phyloP scores from a whole-genome alignment of 1,140 invertebrate species.

The Caenorhabditis inopinata region DNA sequence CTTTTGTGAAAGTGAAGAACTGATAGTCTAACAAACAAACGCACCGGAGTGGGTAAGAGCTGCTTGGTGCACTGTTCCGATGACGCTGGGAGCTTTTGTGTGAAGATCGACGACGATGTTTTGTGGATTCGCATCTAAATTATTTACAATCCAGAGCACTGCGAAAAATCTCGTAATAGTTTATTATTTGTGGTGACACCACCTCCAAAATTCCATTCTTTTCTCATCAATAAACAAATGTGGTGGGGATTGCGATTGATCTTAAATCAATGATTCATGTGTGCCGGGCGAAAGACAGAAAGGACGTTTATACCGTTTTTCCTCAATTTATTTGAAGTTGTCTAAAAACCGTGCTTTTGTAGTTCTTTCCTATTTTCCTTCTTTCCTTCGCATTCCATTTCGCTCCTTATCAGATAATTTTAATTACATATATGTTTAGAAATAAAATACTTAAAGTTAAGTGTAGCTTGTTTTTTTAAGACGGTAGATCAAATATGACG shows the following conservation, averaged over 20 bases:
- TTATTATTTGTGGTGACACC: neutral
- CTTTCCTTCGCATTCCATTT: too few relatives aligned
- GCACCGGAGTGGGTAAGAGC: constrained; percentile 38
- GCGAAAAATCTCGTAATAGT: too few relatives aligned
- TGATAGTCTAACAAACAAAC: constrained; percentile 1
- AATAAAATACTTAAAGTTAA: too few relatives aligned
- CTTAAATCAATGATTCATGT: constrained; percentile 22
- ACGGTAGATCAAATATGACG: neutral
- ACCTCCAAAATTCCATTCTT: neutral
- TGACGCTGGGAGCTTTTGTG: constrained; percentile 36
- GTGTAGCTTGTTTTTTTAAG: too few relatives aligned
- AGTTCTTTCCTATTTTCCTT: too few relatives aligned
- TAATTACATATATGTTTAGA: too few relatives aligned
- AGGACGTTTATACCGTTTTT: too few relatives aligned
- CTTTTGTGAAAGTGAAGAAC: neutral
- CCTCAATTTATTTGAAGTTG: too few relatives aligned
- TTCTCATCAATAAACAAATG: constrained; percentile 27
- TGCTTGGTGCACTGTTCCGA: constrained; percentile 39
- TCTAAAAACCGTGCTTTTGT: too few relatives aligned
- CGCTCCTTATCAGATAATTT: too few relatives aligned
- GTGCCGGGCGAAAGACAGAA: neutral
- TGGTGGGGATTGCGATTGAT: neutral
- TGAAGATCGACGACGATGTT: constrained; percentile 37
- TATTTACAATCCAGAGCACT: neutral
- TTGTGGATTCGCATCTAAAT: constrained; percentile 38